Conservation (phyloP, 2,113 vertebrate genomes). For the Mormyrus lacerda region DNA sequence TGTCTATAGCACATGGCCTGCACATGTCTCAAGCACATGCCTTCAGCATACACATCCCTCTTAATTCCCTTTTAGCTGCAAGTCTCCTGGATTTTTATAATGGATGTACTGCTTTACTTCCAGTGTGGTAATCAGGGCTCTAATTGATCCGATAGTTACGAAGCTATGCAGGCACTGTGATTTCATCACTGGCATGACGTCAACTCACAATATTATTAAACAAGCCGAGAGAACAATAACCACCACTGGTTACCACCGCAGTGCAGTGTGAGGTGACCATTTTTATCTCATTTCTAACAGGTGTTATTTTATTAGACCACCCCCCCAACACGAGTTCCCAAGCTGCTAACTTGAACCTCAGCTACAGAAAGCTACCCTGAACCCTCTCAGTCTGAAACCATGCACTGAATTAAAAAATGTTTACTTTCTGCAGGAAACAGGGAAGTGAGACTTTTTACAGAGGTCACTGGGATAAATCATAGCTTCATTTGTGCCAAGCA, state of each 20-base stretch:
- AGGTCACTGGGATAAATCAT: not conserved
- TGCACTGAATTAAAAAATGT: not conserved
- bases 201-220: not conserved
- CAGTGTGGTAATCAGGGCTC: constrained; percentile 18
- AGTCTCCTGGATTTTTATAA: constrained; percentile 10
- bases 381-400: not conserved
- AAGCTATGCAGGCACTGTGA: not conserved
- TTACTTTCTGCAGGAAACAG: not conserved
- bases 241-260: not conserved
- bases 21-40: not conserved
- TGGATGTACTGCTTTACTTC: constrained; percentile 24
- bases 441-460: not conserved
- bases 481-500: not conserved
- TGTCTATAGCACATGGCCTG: not conserved
- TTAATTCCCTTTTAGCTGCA: constrained; percentile 4
- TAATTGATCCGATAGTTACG: constrained; percentile 23
- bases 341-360: not conserved
- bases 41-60: not conserved
- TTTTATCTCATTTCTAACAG: not conserved
- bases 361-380: not conserved
- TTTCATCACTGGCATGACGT: not conserved
- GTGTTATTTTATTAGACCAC: not conserved
- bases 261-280: too few species aligned
- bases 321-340: not conserved
- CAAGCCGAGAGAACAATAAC: not conserved